Conservation (phyloP, 2,888 invertebrate species). For the Lydus trimaculatus region DNA sequence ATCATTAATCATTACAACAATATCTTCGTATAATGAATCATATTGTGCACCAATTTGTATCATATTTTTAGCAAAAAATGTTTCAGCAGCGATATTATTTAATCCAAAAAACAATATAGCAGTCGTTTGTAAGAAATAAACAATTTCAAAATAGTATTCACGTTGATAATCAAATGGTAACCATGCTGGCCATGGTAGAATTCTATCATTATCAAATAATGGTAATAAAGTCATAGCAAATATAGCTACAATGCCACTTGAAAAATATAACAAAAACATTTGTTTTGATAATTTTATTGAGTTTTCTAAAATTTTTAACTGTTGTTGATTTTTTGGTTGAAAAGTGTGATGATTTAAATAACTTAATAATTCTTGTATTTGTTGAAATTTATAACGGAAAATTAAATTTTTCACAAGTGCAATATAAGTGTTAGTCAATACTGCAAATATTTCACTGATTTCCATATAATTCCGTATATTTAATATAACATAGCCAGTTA, state of each 20-base stretch:
- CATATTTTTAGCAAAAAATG: conserved; percentile 21
- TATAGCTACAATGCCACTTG: neutral
- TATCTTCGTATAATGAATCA: conserved; percentile 19
- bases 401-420: neutral
- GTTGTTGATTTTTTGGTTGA: conserved; percentile 14
- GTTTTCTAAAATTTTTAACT: conserved; percentile 8
- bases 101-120: conserved; percentile 17
- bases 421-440: neutral
- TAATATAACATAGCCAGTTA: neutral
- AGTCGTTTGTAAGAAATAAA: conserved; percentile 8
- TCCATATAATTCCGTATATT: neutral
- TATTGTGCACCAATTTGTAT: conserved; percentile 25
- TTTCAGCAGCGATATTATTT: conserved; percentile 19
- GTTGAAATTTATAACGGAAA: neutral
- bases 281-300: conserved; percentile 12
- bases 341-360: conserved; percentile 15
- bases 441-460: neutral
- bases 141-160: conserved; percentile 3
- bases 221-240: neutral
- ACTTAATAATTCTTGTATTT: neutral
- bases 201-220: conserved; percentile 4
- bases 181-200: conserved; percentile 10
- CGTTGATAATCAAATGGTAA: neutral
- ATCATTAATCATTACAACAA: conserved; percentile 2
- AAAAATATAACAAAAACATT: conserved; percentile 13